Evolutionary conservation across 1,140 invertebrate genomes (phyloP).

Genomic region (Piezodorus guildinii): DNA sequence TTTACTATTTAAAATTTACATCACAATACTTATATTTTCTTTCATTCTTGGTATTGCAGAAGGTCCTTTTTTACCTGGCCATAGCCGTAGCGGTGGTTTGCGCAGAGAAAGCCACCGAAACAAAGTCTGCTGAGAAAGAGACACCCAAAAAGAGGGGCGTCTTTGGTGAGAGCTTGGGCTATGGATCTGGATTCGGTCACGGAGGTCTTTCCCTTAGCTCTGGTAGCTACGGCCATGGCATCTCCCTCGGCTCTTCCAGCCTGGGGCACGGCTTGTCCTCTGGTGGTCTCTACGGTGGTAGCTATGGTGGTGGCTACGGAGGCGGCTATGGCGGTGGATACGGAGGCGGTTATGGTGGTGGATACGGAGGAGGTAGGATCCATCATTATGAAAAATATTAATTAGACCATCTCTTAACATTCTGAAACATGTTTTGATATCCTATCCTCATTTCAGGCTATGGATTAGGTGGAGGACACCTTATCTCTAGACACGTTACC

Average conservation of each 20-base stretch:
- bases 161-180: background rate
- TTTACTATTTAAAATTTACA: too few species aligned
- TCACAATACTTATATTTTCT: too few species aligned
- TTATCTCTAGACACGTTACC: slow-evolving; percentile 29
- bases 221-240: background rate
- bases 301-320: background rate
- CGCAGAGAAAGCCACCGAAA: background rate
- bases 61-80: background rate
- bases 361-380: slow-evolving; percentile 9
- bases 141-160: background rate
- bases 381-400: slow-evolving; percentile 14
- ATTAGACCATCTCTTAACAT: background rate
- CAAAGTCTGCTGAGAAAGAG: background rate
- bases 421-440: background rate
- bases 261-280: background rate
- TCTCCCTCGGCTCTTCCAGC: background rate
- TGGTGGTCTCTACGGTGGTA: background rate
- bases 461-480: slow-evolving; percentile 19
- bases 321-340: background rate
- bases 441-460: background rate
- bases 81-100: background rate
- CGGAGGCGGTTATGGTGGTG: background rate
- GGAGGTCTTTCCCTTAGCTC: background rate
- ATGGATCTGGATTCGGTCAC: background rate
- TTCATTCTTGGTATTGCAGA: background rate